These are phyloP conservation scores for Papilio elwesi DNA, from an alignment of 2,888 invertebrate species.

Conservation along the genomic window DNA sequence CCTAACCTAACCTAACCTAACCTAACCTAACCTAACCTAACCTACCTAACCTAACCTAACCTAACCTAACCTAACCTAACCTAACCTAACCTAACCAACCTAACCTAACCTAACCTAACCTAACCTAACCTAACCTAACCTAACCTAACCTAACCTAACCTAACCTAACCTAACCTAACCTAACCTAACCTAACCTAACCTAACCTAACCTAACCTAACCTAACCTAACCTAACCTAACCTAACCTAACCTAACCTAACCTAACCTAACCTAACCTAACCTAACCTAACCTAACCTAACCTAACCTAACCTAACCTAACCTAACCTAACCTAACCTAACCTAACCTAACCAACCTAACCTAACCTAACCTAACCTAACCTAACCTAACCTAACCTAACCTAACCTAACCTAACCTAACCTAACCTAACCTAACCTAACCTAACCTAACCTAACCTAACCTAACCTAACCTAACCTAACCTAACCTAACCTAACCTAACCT, in stretches of 20 bases:
- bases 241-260: constrained; percentile 53
- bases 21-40: too few relatives aligned
- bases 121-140: constrained; percentile 51
- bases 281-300: constrained; percentile 41
- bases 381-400: constrained; percentile 50
- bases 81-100: too few relatives aligned
- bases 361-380: constrained; percentile 48
- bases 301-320: constrained; percentile 48
- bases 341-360: too few relatives aligned
- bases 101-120: constrained; percentile 48
- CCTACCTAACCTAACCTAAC: constrained; percentile 51
- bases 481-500: constrained; percentile 39
- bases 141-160: constrained; percentile 47
- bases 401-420: constrained; percentile 50
- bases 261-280: constrained; percentile 48
- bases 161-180: constrained; percentile 51
- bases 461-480: constrained; percentile 49
- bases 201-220: constrained; percentile 50
- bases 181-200: constrained; percentile 51
- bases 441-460: constrained; percentile 48
- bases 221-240: constrained; percentile 52
- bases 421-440: constrained; percentile 49
- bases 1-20: constrained; percentile 47
- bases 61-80: constrained; percentile 53
- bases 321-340: constrained; percentile 48